Evolutionary conservation across 2,113 vertebrate genomes (phyloP), one percentile per base, ranked within the genome.

Genomic region (Poicephalus gulielmi): DNA sequence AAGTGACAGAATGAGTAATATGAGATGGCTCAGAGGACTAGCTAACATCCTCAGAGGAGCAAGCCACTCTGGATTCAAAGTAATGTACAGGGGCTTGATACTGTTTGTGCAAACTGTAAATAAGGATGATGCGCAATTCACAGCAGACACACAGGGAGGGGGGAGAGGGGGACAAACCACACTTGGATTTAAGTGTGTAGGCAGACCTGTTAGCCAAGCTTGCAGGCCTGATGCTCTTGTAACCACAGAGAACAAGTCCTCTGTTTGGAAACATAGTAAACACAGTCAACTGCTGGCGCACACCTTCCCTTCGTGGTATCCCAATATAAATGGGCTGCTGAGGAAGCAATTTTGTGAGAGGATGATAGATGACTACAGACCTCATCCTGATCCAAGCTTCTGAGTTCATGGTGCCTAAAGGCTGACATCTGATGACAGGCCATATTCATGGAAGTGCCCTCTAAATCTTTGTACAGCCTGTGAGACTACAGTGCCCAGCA

Each of bases 101-200:
- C 5, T 53, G 14, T 59, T 70, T 3, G 1, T 41, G 43, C 15
- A 78, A 50, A 39, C 17, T n/a, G 13, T 44, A 43, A 73, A 66
- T 44, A 49, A 85, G 70, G 33, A 46, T 17, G 33, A 37, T 31
- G 37, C 17, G 9, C 33, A 75, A 82, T 43, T 79, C 35, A n/a
- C 18, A 83, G 20, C 6, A 19, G n/a, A 18, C 41, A 44, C 4
- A 22, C 0, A 0, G 57, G 37, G 17, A 10, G 11, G 16, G 17
- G 23, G 7, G 1, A 2, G 7, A 11, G 33, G 22, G 33, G 52
- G 22, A 4, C 11, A 90, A 91, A n/a, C 6, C 3, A 49, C 30
- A 17, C 16, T 62, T 78, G 16, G 35, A n/a, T 47, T 75, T 73
- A 79, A 79, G 19, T 0, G 0, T 7, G 41, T 10, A 88, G n/a